Evolutionary conservation across 2,113 vertebrate species (phyloP).

Genomic region (Cyprinodon brontotheroides): DNA sequence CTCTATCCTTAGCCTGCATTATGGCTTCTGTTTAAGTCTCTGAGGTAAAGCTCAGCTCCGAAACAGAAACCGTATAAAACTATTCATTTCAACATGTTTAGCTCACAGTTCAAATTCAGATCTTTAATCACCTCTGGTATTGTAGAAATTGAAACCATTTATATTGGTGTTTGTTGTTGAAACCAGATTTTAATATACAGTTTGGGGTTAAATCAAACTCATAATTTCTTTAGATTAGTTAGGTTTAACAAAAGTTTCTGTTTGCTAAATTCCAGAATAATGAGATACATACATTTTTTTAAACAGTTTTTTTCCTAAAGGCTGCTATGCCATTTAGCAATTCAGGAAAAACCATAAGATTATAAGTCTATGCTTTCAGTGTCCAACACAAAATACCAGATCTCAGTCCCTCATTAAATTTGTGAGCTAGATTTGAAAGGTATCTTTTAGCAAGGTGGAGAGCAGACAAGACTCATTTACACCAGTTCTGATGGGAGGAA

Average conservation of each 20-base stretch:
- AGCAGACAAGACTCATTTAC: too few species aligned
- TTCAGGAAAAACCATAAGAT: neutral
- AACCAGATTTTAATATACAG: neutral
- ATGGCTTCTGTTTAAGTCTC: slow-evolving; percentile 6
- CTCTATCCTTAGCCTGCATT: slow-evolving; percentile 12
- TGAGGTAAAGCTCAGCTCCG: neutral
- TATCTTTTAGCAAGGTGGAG: too few species aligned
- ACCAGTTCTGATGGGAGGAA: too few species aligned
- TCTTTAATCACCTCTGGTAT: neutral
- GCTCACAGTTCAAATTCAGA: neutral
- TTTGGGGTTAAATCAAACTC: neutral
- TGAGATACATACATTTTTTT: neutral
- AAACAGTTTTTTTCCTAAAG: too few species aligned
- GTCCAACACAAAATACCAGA: too few species aligned
- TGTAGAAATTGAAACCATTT: neutral
- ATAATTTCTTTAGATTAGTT: neutral
- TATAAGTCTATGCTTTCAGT: neutral
- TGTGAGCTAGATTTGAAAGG: too few species aligned
- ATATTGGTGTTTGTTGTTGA: neutral
- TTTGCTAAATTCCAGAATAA: too few species aligned
- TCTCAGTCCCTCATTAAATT: too few species aligned
- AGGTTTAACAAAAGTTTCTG: neutral
- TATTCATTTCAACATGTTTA: neutral
- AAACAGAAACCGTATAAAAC: neutral
- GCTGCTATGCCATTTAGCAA: too few species aligned